Base-by-base conservation (phyloP, 2,888 invertebrate genomes). In the Plagodis dolabraria region DNA sequence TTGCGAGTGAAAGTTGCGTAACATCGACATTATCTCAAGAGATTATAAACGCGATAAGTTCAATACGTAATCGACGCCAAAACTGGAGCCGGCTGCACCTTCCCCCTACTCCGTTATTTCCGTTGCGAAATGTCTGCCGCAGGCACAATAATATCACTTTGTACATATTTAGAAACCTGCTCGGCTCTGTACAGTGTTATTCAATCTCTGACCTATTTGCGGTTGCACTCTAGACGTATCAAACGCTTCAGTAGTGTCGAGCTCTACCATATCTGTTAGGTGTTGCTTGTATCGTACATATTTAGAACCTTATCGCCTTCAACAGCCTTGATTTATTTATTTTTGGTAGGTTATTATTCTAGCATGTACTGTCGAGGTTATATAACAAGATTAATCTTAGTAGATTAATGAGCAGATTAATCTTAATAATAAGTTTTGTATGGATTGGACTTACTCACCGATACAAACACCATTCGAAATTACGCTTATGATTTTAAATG, bases 141-240 rank as follows among this genome's bases (percentile, higher is more conserved):
- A 12, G 56, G 56, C 56, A 61, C 60, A 61, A 61, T 57, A 57
- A 61, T 61, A 61, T 61, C 53, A 57, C 49, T 82, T 79, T 85
- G 85, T 80, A 86, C 87, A 82, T 89, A 89, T 88, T 89, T 89
- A 91, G 90, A 89, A 90, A 89, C 89, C 83, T 87, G 87, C 78
- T 71, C 80, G 72, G 77, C 83, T 83, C 79, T 77, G 75, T 77
- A 79, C 79, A 74, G 76, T 82, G 91, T 86, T 89, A 92, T 92
- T 87, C 79, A 89, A 92, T 90, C 79, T 83, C 77, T 86, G 91
- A 86, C 92, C 92, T 84, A 89, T 88, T 92, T 92, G 92, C 78
- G 92, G 92, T 91, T 80, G 71, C 70, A 73, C 77, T 76, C 73
- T 79, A 80, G 74, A 74, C 76, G 68, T 73, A 72, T 72, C 75